Evolutionary conservation across 2,888 invertebrate genomes (phyloP).

Genomic region (Drosophila meridionalis): DNA sequence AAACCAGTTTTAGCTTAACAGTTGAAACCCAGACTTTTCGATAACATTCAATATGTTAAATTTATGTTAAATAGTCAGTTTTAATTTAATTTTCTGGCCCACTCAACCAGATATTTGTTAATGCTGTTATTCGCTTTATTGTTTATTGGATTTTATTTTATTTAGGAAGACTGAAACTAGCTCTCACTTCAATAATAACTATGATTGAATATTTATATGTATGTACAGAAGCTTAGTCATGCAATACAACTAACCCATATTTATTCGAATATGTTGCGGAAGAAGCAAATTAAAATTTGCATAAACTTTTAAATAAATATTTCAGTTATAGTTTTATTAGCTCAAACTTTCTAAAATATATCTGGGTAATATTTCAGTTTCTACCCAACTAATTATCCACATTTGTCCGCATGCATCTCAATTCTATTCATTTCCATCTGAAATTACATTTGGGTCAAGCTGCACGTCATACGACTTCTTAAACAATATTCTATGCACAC

Average conservation of each 20-base stretch:
- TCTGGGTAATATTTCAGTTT: not conserved
- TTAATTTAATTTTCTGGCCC: not conserved
- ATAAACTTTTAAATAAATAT: not conserved
- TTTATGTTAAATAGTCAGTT: slow-evolving; percentile 9
- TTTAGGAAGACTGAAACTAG: not conserved
- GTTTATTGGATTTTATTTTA: not conserved
- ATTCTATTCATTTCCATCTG: not conserved
- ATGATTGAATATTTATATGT: no score
- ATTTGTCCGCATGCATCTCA: not conserved
- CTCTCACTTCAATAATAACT: not conserved
- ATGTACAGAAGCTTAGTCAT: no score
- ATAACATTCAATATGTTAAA: slow-evolving; percentile 34
- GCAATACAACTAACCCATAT: no score
- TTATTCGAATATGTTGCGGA: not conserved
- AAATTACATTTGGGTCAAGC: not conserved
- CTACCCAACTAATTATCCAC: not conserved
- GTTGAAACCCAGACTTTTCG: not conserved
- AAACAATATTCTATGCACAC: not conserved
- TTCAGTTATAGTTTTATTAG: not conserved
- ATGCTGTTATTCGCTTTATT: not conserved
- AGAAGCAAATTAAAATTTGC: not conserved
- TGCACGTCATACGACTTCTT: not conserved
- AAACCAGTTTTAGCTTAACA: not conserved
- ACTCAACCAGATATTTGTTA: not conserved
- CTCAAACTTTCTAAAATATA: not conserved